These are phyloP conservation scores for Loxodonta africana DNA, from an alignment of 2,113 vertebrate species.

Conservation along the genomic window DNA sequence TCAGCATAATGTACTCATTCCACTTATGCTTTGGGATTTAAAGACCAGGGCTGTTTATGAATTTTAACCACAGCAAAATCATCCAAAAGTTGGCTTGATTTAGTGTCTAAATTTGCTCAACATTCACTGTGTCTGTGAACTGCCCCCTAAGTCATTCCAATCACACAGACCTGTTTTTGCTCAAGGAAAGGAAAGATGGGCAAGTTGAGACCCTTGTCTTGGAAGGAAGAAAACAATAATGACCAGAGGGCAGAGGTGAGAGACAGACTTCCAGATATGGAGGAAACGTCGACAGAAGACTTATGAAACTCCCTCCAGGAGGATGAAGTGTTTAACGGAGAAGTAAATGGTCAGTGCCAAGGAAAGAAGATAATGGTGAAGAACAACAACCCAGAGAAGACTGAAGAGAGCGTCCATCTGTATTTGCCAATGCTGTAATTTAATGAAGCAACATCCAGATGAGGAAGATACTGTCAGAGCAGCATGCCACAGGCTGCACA, in stretches of 20 bases:
- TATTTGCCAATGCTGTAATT: neutral
- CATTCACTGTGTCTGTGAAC: neutral
- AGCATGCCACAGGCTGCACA: neutral
- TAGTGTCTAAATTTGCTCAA: neutral
- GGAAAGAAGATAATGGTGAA: neutral
- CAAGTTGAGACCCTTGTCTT: neutral
- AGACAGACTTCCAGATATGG: neutral
- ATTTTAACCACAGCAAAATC: neutral
- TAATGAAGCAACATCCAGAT: neutral
- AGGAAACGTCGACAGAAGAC: neutral
- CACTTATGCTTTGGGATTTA: conserved; percentile 18
- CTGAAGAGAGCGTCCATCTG: neutral
- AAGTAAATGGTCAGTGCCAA: neutral
- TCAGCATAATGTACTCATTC: neutral
- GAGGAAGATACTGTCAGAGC: neutral
- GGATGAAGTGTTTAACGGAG: neutral
- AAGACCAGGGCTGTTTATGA: neutral
- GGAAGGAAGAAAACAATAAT: conserved; percentile 18
- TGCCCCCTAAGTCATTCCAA: neutral
- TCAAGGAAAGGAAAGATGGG: neutral
- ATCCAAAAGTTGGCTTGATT: neutral
- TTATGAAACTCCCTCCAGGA: neutral
- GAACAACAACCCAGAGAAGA: too few relatives aligned
- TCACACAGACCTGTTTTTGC: neutral
- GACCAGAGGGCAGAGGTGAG: neutral